These are phyloP conservation scores for Crambe crambe DNA, from an alignment of 37 sponge, comb jelly and placozoan genomes.

Conservation along the genomic window DNA sequence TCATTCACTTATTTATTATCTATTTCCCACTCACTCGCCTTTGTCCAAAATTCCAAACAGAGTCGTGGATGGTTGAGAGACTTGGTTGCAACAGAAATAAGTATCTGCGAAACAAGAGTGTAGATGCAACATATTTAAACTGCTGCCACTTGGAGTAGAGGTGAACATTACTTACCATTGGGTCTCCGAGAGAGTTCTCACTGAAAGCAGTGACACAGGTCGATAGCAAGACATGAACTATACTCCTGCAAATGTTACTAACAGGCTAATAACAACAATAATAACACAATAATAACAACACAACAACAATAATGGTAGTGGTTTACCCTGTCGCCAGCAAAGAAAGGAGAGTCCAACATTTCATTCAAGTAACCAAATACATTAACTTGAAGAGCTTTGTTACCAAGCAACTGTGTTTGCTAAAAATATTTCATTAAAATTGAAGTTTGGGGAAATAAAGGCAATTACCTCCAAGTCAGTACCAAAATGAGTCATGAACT, in stretches of 20 bases:
- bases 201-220: conserved; percentile 34
- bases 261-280: conserved; percentile 41
- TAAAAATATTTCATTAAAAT: too few relatives aligned
- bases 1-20: neutral
- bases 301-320: neutral
- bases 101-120: conserved; percentile 7
- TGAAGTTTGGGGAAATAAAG: neutral
- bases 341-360: conserved; percentile 34
- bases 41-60: conserved; percentile 52
- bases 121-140: neutral
- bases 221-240: conserved; percentile 39
- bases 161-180: conserved; percentile 12
- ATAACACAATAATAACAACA: too few relatives aligned
- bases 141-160: neutral
- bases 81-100: conserved; percentile 41
- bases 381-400: conserved; percentile 37
- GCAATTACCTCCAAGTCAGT: conserved; percentile 16
- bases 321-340: conserved; percentile 61
- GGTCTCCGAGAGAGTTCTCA: conserved; percentile 55
- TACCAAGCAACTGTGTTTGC: conserved; percentile 16
- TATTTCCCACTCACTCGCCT: too few relatives aligned
- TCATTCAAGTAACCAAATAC: conserved; percentile 53
- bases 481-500: conserved; percentile 6
- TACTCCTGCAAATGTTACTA: conserved; percentile 10
- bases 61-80: conserved; percentile 50